Evolutionary conservation across 2,797 vertebrate genomes (phyloP).

Genomic region (Otus scops): DNA sequence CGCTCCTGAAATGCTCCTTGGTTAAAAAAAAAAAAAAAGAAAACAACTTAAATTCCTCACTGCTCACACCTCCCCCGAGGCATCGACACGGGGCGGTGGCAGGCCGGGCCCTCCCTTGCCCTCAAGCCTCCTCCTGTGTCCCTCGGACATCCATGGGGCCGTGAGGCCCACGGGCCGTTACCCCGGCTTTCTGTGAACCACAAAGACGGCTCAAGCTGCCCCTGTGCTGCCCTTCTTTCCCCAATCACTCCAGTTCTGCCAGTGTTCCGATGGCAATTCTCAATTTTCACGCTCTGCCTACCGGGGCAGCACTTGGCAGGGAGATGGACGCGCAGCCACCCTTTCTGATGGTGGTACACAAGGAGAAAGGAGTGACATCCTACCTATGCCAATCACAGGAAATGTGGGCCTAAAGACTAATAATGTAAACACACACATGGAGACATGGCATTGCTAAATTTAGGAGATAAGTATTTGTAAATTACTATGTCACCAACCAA

Average conservation of each 20-base stretch:
- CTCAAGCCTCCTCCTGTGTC: background rate
- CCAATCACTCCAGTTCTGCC: background rate
- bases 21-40: too few species aligned
- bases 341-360: fast-evolving
- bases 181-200: background rate
- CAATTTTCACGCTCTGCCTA: background rate
- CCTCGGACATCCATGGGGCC: fast-evolving
- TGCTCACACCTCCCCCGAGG: background rate
- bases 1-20: too few species aligned
- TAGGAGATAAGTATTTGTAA: background rate
- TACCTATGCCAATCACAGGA: background rate
- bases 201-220: background rate
- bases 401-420: background rate
- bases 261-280: background rate
- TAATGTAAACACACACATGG: background rate
- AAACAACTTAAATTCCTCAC: background rate
- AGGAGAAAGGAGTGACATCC: background rate
- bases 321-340: fast-evolving
- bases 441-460: background rate
- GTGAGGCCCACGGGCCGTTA: background rate
- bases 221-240: background rate
- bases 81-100: background rate
- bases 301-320: fast-evolving
- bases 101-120: background rate
- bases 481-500: background rate